phyloP scores from a whole-genome alignment of 1,140 invertebrate genomes.

The Pantala flavescens region DNA sequence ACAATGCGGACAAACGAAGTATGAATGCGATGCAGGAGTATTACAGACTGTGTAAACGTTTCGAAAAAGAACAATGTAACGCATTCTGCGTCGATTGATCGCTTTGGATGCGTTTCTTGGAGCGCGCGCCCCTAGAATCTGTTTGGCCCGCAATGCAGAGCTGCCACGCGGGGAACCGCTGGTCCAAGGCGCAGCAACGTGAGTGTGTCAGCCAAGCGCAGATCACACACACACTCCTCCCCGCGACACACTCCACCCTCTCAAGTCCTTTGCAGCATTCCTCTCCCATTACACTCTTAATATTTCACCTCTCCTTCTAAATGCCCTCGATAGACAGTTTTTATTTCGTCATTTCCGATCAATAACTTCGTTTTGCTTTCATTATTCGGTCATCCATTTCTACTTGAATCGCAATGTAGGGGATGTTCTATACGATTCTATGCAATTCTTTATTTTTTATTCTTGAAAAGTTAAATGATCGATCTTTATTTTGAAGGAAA shows the following conservation, averaged over 20 bases:
- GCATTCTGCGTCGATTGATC: constrained; percentile 4
- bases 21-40: neutral
- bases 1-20: neutral
- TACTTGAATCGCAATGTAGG: too few species aligned
- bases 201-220: neutral
- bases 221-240: neutral
- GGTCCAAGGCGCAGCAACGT: neutral
- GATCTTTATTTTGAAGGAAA: too few species aligned
- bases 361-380: too few species aligned
- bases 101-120: neutral
- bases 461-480: too few species aligned
- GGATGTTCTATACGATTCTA: too few species aligned
- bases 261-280: neutral
- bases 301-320: neutral
- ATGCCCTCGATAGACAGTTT: neutral
- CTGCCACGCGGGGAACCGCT: neutral
- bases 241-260: neutral
- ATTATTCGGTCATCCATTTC: too few species aligned
- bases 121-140: neutral
- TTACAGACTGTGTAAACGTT: neutral
- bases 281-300: neutral
- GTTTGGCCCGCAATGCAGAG: neutral
- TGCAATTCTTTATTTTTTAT: too few species aligned
- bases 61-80: neutral
- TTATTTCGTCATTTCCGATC: too few species aligned